Evolutionary conservation across 2,797 vertebrate genomes (phyloP).

Genomic region (Brotula barbata): DNA sequence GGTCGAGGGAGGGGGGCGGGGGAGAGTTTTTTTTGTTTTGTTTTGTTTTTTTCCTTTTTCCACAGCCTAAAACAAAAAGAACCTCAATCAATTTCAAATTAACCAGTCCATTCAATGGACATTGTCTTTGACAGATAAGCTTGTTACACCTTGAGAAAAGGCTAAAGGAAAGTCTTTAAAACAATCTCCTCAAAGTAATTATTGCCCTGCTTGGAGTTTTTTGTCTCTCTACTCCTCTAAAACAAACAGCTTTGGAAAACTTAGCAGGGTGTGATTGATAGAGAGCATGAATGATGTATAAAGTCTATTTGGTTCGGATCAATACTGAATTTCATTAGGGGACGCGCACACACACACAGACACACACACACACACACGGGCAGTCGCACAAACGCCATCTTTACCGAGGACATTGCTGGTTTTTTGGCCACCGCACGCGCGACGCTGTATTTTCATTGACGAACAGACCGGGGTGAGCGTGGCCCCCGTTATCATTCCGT

Average conservation of each 20-base stretch:
- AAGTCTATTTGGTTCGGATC: conserved; percentile 84
- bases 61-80: conserved; percentile 61
- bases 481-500: conserved; percentile 58
- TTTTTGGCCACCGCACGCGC: conserved; percentile 43
- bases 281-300: conserved; percentile 87
- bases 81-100: conserved; percentile 80
- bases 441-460: conserved; percentile 46
- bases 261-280: conserved; percentile 80
- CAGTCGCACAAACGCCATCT: conserved; percentile 16
- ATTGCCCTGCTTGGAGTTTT: conserved; percentile 71
- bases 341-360: conserved; percentile 44
- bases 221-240: conserved; percentile 64
- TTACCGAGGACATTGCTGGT: conserved; percentile 44
- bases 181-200: conserved; percentile 79
- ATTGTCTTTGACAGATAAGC: conserved; percentile 80
- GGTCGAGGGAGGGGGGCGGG: conserved; percentile 55
- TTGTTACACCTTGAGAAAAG: conserved; percentile 76
- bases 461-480: conserved; percentile 32
- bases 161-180: conserved; percentile 74
- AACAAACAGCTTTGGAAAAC: conserved; percentile 81
- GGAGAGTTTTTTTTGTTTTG: conserved; percentile 51
- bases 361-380: conserved; percentile 16
- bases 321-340: conserved; percentile 83
- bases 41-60: no score
- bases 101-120: conserved; percentile 74